These are phyloP conservation scores for Tricholauxania praeusta DNA, from an alignment of 2,888 invertebrate genomes.

Conservation along the genomic window DNA sequence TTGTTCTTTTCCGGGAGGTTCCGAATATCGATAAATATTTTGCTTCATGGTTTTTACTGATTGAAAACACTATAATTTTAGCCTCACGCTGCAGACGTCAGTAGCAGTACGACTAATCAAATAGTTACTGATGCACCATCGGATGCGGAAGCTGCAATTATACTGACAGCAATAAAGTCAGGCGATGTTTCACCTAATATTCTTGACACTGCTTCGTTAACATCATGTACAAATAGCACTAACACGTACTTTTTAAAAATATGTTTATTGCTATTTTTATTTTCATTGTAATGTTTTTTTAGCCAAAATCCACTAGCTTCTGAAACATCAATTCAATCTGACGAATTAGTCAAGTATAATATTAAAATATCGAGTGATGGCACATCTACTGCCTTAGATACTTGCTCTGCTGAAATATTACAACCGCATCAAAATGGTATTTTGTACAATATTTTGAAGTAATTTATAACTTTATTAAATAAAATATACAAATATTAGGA, in stretches of 20 bases:
- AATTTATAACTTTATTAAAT: not conserved
- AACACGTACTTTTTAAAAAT: not conserved
- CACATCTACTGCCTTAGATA: constrained; percentile 2
- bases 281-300: too few relatives aligned
- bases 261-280: not conserved
- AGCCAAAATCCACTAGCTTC: not conserved
- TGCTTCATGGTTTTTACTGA: too few relatives aligned
- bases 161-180: constrained; percentile 63
- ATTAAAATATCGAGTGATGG: not conserved
- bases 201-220: not conserved
- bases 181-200: constrained; percentile 50
- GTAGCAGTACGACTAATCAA: constrained; percentile 1
- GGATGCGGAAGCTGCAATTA: constrained; percentile 65
- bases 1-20: too few relatives aligned
- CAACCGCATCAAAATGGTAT: constrained; percentile 48
- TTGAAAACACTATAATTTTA: not conserved
- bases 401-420: not conserved
- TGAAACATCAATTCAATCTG: not conserved
- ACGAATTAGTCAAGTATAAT: not conserved
- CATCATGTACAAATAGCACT: constrained; percentile 1
- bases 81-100: constrained; percentile 5
- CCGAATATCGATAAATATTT: too few relatives aligned
- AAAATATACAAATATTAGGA: constrained; percentile 31
- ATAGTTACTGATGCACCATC: constrained; percentile 48
- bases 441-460: not conserved